A percentile compares a stretch with the other conserved stretches of the same genome.
Conservation (phyloP, 2,113 vertebrate genomes). For the Datnioides undecimradiatus region DNA sequence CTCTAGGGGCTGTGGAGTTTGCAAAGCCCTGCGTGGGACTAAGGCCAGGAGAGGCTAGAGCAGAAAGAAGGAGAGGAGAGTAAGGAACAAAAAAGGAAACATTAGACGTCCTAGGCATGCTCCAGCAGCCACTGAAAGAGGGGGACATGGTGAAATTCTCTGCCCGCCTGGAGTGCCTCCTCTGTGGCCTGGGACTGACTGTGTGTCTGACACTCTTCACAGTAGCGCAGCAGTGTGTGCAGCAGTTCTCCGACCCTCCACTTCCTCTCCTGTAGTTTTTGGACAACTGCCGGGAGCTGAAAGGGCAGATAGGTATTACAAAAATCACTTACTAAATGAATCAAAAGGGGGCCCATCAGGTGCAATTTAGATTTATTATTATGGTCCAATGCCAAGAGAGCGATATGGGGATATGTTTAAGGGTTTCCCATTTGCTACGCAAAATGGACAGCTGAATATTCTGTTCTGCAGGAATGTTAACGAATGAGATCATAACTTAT, state of each 20-base stretch:
- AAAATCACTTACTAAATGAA: neutral
- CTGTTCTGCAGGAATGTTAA: neutral
- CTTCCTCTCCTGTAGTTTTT: slow-evolving; percentile 86
- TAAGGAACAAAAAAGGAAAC: neutral
- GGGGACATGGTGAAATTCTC: slow-evolving; percentile 70
- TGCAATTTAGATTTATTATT: neutral
- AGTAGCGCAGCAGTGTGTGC: slow-evolving; percentile 91
- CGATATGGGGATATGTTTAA: neutral
- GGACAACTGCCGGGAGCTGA: slow-evolving; percentile 88
- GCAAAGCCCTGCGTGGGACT: slow-evolving; percentile 62
- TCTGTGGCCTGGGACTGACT: slow-evolving; percentile 68
- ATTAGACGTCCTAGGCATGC: slow-evolving; percentile 80
- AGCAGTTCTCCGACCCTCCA: slow-evolving; percentile 93
- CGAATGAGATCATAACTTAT: neutral
- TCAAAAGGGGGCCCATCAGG: too few species aligned
- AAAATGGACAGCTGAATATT: too few species aligned
- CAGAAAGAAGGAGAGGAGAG: neutral
- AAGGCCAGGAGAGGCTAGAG: neutral
- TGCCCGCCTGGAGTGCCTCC: slow-evolving; percentile 38
- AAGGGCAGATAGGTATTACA: slow-evolving; percentile 13
- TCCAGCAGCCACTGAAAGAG: slow-evolving; percentile 95
- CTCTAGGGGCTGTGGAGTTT: slow-evolving; percentile 41
- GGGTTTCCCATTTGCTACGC: neutral
- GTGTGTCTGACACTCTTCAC: slow-evolving; percentile 82
- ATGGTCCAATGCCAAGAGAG: too few species aligned